phyloP scores from a whole-genome alignment of 2,113 vertebrate genomes.

The Oxyura jamaicensis region DNA sequence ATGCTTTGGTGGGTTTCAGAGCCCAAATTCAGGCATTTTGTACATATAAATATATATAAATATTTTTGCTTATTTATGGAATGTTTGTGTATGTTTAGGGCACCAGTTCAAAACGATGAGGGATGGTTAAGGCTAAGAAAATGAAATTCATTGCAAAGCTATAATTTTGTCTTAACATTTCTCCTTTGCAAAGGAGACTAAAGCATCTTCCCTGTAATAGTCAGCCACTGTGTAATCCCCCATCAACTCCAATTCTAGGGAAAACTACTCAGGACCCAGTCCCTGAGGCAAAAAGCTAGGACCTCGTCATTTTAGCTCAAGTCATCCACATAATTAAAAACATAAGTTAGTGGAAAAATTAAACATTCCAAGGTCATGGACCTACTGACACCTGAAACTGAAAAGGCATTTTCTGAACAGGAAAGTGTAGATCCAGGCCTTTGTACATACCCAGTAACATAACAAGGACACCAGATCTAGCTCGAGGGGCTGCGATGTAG shows the following conservation, averaged over 20 bases:
- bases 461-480: neutral
- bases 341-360: neutral
- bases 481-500: neutral
- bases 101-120: constrained; percentile 20
- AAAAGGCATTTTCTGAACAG: neutral
- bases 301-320: constrained; percentile 45
- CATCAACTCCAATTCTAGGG: constrained; percentile 37
- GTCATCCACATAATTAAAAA: constrained; percentile 6
- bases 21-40: constrained; percentile 27
- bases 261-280: constrained; percentile 68
- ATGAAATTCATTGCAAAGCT: constrained; percentile 58
- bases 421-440: neutral
- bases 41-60: constrained; percentile 63
- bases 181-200: constrained; percentile 50
- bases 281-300: constrained; percentile 64
- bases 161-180: constrained; percentile 32
- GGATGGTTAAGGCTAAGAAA: constrained; percentile 54
- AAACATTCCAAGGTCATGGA: neutral
- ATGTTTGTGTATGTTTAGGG: constrained; percentile 30
- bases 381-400: neutral
- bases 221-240: constrained; percentile 66
- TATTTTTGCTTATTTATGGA: constrained; percentile 52
- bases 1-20: constrained; percentile 19
- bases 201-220: constrained; percentile 66
- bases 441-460: neutral